Conservation (phyloP, 2,797 vertebrate genomes). For the Peromyscus attwateri region DNA sequence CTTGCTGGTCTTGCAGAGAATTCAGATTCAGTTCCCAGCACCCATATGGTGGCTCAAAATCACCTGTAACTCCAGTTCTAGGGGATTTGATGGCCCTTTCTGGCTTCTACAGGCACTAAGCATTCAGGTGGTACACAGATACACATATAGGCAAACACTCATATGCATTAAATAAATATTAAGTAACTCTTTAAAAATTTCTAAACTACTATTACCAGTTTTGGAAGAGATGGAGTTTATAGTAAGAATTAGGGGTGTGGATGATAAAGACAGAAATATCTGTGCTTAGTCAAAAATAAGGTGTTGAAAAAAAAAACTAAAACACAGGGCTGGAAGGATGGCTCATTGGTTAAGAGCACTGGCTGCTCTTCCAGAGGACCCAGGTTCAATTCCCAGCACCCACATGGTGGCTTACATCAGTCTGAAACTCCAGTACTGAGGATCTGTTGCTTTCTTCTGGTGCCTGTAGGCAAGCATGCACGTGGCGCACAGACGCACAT, state of each 20-base stretch:
- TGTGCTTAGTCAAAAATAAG: conserved; percentile 37
- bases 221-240: conserved; percentile 15
- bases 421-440: not conserved
- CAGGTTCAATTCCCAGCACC: not conserved
- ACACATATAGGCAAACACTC: not conserved
- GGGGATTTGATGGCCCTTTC: not conserved
- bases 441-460: not conserved
- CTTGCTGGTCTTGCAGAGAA: not conserved
- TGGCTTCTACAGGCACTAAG: not conserved
- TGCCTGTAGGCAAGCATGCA: not conserved
- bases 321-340: not conserved
- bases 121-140: not conserved
- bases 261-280: not conserved
- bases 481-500: not conserved
- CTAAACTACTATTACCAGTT: conserved; percentile 6
- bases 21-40: not conserved
- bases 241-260: not conserved
- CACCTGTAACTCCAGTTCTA: not conserved
- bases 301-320: not conserved
- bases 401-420: not conserved
- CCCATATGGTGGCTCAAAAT: not conserved
- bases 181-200: conserved; percentile 29
- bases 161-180: not conserved
- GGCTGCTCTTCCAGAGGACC: not conserved
- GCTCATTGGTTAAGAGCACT: not conserved